phyloP scores from a whole-genome alignment of 2,113 vertebrate species.

The Gambusia holbrooki region DNA sequence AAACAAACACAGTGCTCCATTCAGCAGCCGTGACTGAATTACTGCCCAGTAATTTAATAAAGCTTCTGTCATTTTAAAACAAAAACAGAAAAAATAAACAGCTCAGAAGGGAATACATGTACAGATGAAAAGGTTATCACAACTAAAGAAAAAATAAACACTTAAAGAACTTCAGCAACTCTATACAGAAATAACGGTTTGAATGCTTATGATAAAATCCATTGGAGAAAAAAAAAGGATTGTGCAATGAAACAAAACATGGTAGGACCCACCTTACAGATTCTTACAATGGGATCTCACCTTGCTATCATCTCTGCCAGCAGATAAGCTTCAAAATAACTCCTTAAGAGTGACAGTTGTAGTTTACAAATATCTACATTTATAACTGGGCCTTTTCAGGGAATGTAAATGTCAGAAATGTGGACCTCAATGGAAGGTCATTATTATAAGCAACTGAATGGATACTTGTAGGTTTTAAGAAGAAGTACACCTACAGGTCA shows the following conservation, averaged over 20 bases:
- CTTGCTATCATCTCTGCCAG: not conserved
- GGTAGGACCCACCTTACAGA: not conserved
- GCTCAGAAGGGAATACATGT: not conserved
- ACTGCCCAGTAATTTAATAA: not conserved
- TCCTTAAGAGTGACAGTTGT: no score
- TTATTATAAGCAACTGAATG: no score
- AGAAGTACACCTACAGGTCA: no score
- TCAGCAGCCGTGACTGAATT: not conserved
- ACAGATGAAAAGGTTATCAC: not conserved
- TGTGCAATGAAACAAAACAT: not conserved
- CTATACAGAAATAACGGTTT: no score
- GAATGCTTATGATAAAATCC: no score
- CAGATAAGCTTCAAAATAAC: no score
- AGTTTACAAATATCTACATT: no score
- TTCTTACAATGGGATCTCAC: not conserved
- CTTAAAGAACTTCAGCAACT: no score
- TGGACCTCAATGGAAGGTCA: no score
- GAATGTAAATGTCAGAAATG: no score
- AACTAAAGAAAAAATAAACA: not conserved
- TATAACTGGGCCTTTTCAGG: no score
- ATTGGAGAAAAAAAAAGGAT: not conserved
- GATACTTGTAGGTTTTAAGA: no score
- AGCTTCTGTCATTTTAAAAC: not conserved
- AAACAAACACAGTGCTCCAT: not conserved
- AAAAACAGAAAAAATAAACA: not conserved